A percentile compares a stretch with the other conserved stretches of the same genome.
phyloP scores from a whole-genome alignment of 2,888 invertebrate genomes.

The Dione juno region DNA sequence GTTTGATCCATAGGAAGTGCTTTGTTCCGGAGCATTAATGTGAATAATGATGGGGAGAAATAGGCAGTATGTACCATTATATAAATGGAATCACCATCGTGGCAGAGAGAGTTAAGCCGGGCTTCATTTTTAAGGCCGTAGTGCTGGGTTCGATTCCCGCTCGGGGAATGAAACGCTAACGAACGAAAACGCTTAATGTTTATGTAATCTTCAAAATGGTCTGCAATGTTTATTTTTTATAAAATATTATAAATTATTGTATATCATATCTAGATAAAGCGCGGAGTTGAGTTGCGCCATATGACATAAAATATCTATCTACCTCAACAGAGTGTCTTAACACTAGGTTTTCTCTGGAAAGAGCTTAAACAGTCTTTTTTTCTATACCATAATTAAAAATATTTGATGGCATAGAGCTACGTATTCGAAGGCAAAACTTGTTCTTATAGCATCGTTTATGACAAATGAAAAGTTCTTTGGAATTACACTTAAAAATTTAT shows the following conservation, averaged over 20 bases:
- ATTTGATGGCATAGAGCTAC: too few relatives aligned
- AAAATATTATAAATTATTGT: too few relatives aligned
- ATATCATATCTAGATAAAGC: too few relatives aligned
- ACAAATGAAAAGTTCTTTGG: not conserved
- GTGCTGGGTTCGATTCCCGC: not conserved
- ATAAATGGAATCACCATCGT: not conserved
- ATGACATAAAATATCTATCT: too few relatives aligned
- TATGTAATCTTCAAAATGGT: too few relatives aligned
- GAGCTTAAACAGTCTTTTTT: too few relatives aligned
- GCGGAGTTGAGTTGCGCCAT: too few relatives aligned
- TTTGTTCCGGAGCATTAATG: conserved; percentile 16
- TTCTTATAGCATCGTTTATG: not conserved
- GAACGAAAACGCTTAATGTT: too few relatives aligned
- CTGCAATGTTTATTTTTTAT: too few relatives aligned
- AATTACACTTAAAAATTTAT: not conserved
- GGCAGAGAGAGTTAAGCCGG: not conserved
- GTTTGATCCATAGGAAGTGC: conserved; percentile 31
- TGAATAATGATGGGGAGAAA: not conserved
- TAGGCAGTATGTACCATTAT: not conserved
- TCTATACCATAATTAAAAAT: too few relatives aligned
- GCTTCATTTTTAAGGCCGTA: not conserved
- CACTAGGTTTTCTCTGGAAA: not conserved
- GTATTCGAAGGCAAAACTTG: not conserved
- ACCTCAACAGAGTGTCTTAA: not conserved
- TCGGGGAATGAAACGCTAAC: too few relatives aligned